These are phyloP conservation scores for Sthenelais limicola DNA, from an alignment of 2,888 invertebrate genomes.

Conservation along the genomic window DNA sequence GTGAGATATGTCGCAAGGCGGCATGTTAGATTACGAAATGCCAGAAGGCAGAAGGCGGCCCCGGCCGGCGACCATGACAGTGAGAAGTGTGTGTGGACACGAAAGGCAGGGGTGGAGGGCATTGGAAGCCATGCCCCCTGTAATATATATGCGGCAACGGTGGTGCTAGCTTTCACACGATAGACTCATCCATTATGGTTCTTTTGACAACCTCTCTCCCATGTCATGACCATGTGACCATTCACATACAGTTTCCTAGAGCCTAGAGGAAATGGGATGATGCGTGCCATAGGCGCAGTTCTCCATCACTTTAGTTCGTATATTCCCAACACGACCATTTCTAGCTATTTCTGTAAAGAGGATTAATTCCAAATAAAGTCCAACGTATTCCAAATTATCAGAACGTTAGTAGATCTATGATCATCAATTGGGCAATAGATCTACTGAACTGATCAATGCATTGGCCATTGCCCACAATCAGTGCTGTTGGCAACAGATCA, in stretches of 20 bases:
- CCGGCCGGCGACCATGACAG: neutral
- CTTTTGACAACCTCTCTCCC: neutral
- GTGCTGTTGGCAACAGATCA: no score
- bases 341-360: no score
- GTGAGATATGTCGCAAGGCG: conserved; percentile 19
- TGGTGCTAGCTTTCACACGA: conserved; percentile 33
- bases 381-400: no score
- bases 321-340: no score
- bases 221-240: conserved; percentile 3
- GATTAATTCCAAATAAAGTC: no score
- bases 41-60: neutral
- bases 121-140: conserved; percentile 7
- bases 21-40: conserved; percentile 27
- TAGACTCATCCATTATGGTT: conserved; percentile 21
- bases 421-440: no score
- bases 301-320: no score
- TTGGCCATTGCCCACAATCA: no score
- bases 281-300: no score
- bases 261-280: neutral
- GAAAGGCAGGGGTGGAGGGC: neutral
- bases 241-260: neutral
- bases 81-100: conserved; percentile 5
- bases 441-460: no score
- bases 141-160: conserved; percentile 25
- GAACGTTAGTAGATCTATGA: no score